Percentiles rank a stretch among this genome's conserved stretches.
Evolutionary conservation across 2,113 vertebrate species (phyloP).

Genomic region (Pomatostomus ruficeps): DNA sequence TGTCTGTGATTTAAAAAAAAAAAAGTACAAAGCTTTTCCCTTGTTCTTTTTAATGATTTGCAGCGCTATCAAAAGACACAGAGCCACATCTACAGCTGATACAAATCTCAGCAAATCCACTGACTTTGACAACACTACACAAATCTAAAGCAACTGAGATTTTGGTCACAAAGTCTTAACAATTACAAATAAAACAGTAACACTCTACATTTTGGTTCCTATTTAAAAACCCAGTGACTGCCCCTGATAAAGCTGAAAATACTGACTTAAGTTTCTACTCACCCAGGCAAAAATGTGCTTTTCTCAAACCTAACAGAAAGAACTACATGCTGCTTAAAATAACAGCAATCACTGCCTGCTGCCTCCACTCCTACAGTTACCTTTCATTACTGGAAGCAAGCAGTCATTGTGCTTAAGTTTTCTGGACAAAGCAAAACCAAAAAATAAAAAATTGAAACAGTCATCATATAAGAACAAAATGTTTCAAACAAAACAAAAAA

Average conservation of each 20-base stretch:
- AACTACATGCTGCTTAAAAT: neutral
- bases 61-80: neutral
- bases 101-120: slow-evolving; percentile 17
- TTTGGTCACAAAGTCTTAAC: neutral
- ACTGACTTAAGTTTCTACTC: neutral
- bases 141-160: neutral
- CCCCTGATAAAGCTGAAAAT: neutral
- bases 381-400: neutral
- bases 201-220: neutral
- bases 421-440: neutral
- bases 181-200: neutral
- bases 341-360: neutral
- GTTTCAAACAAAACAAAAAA: neutral
- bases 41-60: slow-evolving; percentile 21
- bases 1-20: neutral
- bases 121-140: neutral
- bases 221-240: neutral
- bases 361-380: neutral
- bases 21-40: neutral
- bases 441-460: neutral
- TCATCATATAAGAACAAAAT: neutral
- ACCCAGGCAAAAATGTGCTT: neutral
- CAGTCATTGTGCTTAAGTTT: neutral
- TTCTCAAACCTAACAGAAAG: neutral
- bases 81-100: neutral